A percentile compares a stretch with the other conserved stretches of the same genome.
phyloP scores from a whole-genome alignment of 2,113 vertebrate genomes.

The Anser brachyrhynchus region DNA sequence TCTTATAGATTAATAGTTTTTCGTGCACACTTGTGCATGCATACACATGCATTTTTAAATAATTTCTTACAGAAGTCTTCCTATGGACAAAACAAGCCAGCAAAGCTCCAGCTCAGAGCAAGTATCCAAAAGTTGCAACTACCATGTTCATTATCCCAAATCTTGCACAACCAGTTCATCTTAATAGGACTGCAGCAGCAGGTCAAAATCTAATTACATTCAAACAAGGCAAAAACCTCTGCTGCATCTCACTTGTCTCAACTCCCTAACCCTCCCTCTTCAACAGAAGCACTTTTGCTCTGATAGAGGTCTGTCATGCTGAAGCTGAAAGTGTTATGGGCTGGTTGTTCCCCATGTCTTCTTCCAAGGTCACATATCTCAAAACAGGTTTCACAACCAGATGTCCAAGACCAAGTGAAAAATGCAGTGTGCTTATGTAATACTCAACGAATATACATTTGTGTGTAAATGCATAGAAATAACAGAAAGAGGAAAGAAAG shows the following conservation, averaged over 20 bases:
- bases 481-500: background rate
- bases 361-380: background rate
- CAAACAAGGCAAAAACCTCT: background rate
- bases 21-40: background rate
- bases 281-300: background rate
- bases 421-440: background rate
- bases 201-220: background rate
- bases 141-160: background rate
- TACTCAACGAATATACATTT: background rate
- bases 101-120: background rate
- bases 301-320: background rate
- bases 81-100: background rate
- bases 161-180: background rate
- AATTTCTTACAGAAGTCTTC: background rate
- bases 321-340: background rate
- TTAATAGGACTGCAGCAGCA: background rate
- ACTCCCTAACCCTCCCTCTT: background rate
- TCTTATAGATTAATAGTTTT: background rate
- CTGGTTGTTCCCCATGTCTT: background rate
- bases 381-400: background rate
- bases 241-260: background rate
- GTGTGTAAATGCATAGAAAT: background rate
- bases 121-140: background rate
- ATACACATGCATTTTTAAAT: background rate
- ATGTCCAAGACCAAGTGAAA: background rate